Percentiles rank a stretch among this genome's conserved stretches.
Conservation (phyloP, 1,140 invertebrate genomes). For the Bombus pyrosoma region DNA sequence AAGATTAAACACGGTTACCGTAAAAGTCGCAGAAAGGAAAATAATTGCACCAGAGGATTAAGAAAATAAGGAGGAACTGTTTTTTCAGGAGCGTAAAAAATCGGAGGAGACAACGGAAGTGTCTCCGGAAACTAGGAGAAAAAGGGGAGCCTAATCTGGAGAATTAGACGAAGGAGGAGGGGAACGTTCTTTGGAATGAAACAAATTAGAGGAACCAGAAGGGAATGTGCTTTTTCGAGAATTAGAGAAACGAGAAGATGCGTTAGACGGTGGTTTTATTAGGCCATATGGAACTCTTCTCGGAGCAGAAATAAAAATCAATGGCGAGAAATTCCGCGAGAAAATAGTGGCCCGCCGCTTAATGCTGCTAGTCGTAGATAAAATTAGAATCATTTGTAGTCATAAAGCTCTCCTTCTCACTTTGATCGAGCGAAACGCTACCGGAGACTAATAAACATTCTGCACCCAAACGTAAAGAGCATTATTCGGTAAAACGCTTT, state of each 20-base stretch:
- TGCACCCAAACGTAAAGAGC: background rate
- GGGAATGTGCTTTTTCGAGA: background rate
- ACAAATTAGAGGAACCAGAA: background rate
- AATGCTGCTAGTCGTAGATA: background rate
- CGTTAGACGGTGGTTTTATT: background rate
- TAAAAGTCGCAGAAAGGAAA: background rate
- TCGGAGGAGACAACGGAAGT: too few relatives aligned
- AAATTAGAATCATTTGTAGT: constrained; percentile 43
- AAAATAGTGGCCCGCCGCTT: background rate
- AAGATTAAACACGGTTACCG: background rate
- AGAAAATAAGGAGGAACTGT: background rate
- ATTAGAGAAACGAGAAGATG: background rate
- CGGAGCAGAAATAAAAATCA: constrained; percentile 3
- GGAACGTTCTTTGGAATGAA: background rate
- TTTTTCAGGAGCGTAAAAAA: background rate
- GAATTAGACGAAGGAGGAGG: background rate
- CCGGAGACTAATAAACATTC: constrained; percentile 34
- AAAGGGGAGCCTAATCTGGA: background rate
- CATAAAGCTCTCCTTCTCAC: constrained; percentile 19
- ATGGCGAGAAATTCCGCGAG: background rate
- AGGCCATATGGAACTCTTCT: background rate
- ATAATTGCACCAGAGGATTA: background rate
- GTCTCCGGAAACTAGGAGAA: background rate
- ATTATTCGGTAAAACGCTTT: background rate
- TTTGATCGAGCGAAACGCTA: constrained; percentile 12